Evolutionary conservation across 2,888 invertebrate genomes (phyloP).

Genomic region (Drosophila buzzatii): DNA sequence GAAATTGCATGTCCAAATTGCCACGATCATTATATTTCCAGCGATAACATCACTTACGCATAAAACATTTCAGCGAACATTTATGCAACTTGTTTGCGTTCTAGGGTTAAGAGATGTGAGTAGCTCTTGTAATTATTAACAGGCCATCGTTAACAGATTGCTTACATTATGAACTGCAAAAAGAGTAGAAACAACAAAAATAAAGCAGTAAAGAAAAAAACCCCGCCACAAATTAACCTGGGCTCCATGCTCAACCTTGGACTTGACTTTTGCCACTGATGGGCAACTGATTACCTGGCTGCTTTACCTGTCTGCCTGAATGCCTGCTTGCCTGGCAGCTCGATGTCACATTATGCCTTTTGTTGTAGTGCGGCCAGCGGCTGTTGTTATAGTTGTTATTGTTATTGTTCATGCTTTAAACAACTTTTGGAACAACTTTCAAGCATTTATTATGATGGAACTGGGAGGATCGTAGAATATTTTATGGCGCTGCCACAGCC

Average conservation of each 20-base stretch:
- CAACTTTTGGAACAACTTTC: constrained; percentile 74
- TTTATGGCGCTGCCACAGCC: constrained; percentile 19
- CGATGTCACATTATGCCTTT: constrained; percentile 50
- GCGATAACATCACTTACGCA: background rate
- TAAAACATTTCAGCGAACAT: background rate
- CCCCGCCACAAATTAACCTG: constrained; percentile 31
- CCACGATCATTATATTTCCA: background rate
- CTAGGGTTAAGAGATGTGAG: constrained; percentile 7
- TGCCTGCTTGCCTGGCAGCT: constrained; percentile 13
- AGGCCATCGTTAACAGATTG: constrained; percentile 44
- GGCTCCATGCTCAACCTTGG: constrained; percentile 61
- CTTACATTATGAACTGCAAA: constrained; percentile 23
- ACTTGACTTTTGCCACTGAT: constrained; percentile 61
- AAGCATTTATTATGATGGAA: constrained; percentile 50
- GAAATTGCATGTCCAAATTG: background rate
- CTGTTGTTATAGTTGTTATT: constrained; percentile 26
- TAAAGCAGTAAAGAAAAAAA: constrained; percentile 27
- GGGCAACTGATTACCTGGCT: constrained; percentile 28
- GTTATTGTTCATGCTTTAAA: constrained; percentile 36
- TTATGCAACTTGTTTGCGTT: background rate
- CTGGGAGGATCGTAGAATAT: constrained; percentile 30
- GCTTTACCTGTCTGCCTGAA: constrained; percentile 21
- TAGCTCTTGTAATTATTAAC: constrained; percentile 40
- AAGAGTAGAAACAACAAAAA: constrained; percentile 2
- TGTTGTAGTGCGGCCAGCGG: constrained; percentile 20